These are phyloP conservation scores for Chrysaora quinquecirrha DNA, from an alignment of 30 jellyfish, hydroid and myxozoan genomes.

Conservation along the genomic window DNA sequence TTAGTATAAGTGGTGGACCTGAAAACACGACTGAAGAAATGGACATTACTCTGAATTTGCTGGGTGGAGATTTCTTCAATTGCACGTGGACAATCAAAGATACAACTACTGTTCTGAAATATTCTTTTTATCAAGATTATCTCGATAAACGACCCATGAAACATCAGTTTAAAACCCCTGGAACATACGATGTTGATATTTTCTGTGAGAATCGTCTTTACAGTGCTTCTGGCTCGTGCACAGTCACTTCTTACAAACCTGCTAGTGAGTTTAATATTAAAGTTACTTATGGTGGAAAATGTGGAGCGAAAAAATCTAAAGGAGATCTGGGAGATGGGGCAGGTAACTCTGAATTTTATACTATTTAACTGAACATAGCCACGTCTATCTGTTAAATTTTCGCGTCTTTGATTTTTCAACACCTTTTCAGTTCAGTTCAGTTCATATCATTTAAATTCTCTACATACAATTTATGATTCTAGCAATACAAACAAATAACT, in stretches of 20 bases:
- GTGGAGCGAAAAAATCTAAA: constrained; percentile 64
- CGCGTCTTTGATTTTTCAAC: too few species aligned
- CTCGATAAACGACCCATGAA: constrained; percentile 5
- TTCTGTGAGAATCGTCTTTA: constrained; percentile 70
- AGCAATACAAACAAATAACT: too few species aligned
- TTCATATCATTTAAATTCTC: too few species aligned
- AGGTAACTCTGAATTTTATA: constrained; percentile 16
- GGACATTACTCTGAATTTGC: constrained; percentile 34
- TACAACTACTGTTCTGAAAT: neutral
- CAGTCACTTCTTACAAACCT: constrained; percentile 28
- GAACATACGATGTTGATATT: constrained; percentile 44
- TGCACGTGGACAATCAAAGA: constrained; percentile 72
- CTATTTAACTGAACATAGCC: too few species aligned
- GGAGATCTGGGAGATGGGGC: constrained; percentile 67
- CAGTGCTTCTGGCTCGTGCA: constrained; percentile 31
- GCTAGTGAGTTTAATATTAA: constrained; percentile 31
- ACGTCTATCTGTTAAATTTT: too few species aligned
- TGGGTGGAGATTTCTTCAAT: constrained; percentile 72
- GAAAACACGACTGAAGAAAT: constrained; percentile 74
- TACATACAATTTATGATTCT: too few species aligned
- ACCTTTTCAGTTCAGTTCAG: too few species aligned
- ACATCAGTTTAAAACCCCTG: constrained; percentile 66
- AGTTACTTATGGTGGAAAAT: constrained; percentile 30
- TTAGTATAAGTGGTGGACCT: constrained; percentile 65
- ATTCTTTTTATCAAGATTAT: constrained; percentile 9